A percentile compares a stretch with the other conserved stretches of the same genome.
Evolutionary conservation across 2,113 vertebrate genomes (phyloP).

Genomic region (Microtus ochrogaster): DNA sequence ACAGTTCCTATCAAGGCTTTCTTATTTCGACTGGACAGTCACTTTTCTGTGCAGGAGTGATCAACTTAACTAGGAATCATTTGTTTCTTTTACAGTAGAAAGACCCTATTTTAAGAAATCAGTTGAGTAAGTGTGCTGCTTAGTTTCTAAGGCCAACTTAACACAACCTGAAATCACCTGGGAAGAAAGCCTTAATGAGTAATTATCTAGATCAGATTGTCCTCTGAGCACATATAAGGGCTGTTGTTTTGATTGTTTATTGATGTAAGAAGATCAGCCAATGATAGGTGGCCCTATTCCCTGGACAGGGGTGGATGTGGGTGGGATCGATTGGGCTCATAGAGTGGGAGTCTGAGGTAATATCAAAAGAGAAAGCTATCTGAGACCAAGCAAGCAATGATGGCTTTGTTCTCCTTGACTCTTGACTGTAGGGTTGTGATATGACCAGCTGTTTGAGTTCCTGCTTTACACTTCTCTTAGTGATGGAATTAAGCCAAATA

Average conservation of each 20-base stretch:
- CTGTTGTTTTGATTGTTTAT: not conserved
- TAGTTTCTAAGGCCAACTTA: not conserved
- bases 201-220: not conserved
- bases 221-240: no score
- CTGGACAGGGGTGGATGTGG: not conserved
- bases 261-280: not conserved
- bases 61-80: not conserved
- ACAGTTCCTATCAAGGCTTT: not conserved
- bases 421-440: not conserved
- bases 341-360: not conserved
- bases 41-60: not conserved
- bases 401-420: not conserved
- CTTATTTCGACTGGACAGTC: not conserved
- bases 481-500: not conserved
- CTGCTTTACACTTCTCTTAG: not conserved
- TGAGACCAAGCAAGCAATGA: not conserved
- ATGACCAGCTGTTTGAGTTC: not conserved
- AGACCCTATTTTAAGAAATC: not conserved
- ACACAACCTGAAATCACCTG: no score
- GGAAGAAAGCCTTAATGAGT: not conserved
- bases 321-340: not conserved
- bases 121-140: not conserved
- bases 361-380: not conserved
- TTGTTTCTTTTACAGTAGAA: not conserved
- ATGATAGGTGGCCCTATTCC: not conserved